phyloP scores from a whole-genome alignment of 2,113 vertebrate species.

The Jaculus jaculus region DNA sequence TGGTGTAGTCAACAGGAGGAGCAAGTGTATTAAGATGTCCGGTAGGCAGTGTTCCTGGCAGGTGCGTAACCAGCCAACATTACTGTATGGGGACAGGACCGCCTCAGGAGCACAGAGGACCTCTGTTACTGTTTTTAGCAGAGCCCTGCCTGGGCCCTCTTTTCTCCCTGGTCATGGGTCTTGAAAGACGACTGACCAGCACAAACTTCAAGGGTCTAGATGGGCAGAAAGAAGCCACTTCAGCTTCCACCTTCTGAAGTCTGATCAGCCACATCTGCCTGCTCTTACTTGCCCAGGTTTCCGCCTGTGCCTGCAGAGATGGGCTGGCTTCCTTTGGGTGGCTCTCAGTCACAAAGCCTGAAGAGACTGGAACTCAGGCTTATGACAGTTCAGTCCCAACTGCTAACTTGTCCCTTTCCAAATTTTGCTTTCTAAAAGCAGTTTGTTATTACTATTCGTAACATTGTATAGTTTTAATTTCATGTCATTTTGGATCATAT shows the following conservation, averaged over 20 bases:
- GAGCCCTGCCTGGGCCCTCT: neutral
- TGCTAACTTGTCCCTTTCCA: slow-evolving; percentile 36
- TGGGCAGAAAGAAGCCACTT: neutral
- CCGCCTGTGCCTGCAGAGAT: neutral
- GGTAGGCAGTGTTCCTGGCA: neutral
- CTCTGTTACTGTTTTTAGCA: slow-evolving; percentile 4
- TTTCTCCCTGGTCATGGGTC: neutral
- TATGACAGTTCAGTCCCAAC: slow-evolving; percentile 70
- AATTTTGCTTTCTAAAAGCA: slow-evolving; percentile 79
- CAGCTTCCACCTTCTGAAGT: neutral
- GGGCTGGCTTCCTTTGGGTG: slow-evolving; percentile 42
- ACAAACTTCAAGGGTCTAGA: neutral
- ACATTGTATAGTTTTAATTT: slow-evolving; percentile 83
- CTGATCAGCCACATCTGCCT: neutral
- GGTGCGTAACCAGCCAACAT: neutral
- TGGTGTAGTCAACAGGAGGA: rapidly evolving
- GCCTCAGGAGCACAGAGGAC: neutral
- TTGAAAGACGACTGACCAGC: slow-evolving; percentile 9
- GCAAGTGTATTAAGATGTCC: neutral
- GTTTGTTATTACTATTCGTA: slow-evolving; percentile 83
- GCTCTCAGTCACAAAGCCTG: slow-evolving; percentile 71
- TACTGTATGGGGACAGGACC: neutral
- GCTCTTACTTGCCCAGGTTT: neutral
- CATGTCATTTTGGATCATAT: slow-evolving; percentile 77
- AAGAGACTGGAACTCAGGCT: slow-evolving; percentile 75